Evolutionary conservation across 37 sponge, comb jelly and placozoan species (phyloP).

Genomic region (Diacarnus erythraeanus): DNA sequence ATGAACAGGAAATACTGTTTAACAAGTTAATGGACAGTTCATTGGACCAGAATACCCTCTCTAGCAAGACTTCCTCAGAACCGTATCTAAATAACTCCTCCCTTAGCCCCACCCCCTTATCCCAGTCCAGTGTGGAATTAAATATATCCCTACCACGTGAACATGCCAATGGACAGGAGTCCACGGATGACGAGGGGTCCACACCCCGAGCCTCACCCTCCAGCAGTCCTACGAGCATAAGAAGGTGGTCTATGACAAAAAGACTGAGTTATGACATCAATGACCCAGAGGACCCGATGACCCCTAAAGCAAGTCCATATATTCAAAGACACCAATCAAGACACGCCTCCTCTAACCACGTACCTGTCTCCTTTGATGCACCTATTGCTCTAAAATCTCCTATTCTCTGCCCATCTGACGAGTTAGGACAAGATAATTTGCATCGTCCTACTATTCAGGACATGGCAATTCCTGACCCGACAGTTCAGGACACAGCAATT

Average conservation of each 20-base stretch:
- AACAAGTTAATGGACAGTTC: conserved; percentile 24
- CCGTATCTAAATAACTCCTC: no score
- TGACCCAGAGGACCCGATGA: not conserved
- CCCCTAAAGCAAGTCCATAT: conserved; percentile 27
- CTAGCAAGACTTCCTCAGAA: no score
- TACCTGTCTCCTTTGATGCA: not conserved
- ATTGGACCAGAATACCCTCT: no score
- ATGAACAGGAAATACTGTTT: conserved; percentile 18
- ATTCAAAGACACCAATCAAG: not conserved
- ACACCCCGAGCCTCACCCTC: conserved; percentile 20
- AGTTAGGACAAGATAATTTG: not conserved
- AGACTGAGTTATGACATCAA: not conserved
- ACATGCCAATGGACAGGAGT: not conserved
- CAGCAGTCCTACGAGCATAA: not conserved
- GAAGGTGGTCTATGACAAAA: not conserved
- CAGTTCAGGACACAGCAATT: not conserved
- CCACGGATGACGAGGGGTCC: not conserved
- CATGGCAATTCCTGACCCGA: not conserved
- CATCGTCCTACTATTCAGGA: not conserved
- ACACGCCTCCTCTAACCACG: not conserved
- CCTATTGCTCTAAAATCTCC: not conserved
- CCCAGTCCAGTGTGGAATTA: not conserved
- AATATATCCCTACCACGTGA: not conserved
- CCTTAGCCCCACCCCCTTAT: not conserved
- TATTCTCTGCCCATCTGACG: not conserved